Percentiles rank a stretch among this genome's conserved stretches.
Conservation (phyloP, 1,140 invertebrate species). For the Radopholus similis region DNA sequence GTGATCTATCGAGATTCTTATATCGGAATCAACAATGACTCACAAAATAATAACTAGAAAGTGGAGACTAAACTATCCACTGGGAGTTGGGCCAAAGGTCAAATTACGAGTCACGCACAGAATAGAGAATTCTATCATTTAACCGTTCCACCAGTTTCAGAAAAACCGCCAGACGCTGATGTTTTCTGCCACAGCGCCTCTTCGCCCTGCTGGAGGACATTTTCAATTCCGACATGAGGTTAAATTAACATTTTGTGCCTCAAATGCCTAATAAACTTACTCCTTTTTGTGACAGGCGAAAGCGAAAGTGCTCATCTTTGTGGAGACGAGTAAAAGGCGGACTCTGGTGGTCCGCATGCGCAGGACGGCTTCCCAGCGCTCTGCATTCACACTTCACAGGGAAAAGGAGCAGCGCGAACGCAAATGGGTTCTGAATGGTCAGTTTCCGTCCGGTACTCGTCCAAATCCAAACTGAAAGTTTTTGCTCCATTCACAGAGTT, state of each 20-base stretch:
- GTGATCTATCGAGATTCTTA: too few relatives aligned
- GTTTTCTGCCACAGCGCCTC: constrained; percentile 81
- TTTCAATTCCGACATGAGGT: background rate
- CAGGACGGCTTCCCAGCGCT: constrained; percentile 72
- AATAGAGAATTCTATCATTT: too few relatives aligned
- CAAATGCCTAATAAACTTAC: too few relatives aligned
- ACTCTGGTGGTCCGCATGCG: constrained; percentile 88
- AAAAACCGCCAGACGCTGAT: constrained; percentile 90
- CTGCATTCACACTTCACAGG: constrained; percentile 65
- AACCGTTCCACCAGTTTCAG: constrained; percentile 14
- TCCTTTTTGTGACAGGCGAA: too few relatives aligned
- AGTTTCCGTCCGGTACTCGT: constrained; percentile 71
- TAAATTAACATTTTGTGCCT: background rate
- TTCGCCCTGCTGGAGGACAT: constrained; percentile 36
- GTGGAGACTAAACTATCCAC: too few relatives aligned
- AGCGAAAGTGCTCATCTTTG: too few relatives aligned
- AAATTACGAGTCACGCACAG: too few relatives aligned
- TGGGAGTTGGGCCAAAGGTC: too few relatives aligned
- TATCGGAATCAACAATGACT: too few relatives aligned
- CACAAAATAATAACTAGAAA: too few relatives aligned
- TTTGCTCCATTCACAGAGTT: constrained; percentile 67
- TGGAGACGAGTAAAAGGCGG: constrained; percentile 90
- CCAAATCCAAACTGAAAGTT: constrained; percentile 66
- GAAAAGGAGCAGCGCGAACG: too few relatives aligned
- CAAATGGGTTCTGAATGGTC: too few relatives aligned